Evolutionary conservation across 2,113 vertebrate genomes (phyloP), one percentile per base, ranked within the genome.

Genomic region (Prunella himalayana): DNA sequence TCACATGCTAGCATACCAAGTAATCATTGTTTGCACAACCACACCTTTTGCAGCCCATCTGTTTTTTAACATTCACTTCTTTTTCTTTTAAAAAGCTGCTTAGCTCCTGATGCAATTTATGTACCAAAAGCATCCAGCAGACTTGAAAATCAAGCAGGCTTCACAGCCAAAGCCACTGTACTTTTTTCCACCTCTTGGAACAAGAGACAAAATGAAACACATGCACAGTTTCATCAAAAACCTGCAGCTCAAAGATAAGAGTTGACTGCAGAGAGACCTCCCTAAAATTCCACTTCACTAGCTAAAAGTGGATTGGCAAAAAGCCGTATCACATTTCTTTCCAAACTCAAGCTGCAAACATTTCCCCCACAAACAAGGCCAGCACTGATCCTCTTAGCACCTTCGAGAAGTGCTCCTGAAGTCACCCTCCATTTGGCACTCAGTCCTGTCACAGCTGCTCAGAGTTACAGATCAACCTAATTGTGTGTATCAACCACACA

Each of bases 271-370:
- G 44, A 87, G 66, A 82, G 54, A 53, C 71, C 44, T 93, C 63
- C 75, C 78, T 86, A 77, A 71, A 96, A 88, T 82, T 90, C 59
- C 82, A 90, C 61, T 95, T 80, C 42, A 69, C 59, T 80, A 82
- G 61, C 59, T 64, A 60, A 27, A 72, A 93, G 41, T 33, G 24
- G 69, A 61, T 25, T 88, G 81, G 90, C 82, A 85, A 69, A 47
- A 86, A 77, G n/a, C 59, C 1, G 0, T 70, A 88, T 37, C 64
- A 77, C 28, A 31, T 63, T 69, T 86, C 80, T 88, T 65, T 63
- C 70, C 49, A 65, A 61, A 44, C 35, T 44, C 4, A 4, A 95
- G 53, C 61, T 87, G 63, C 47, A 84, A 93, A 83, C 3, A 2
- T 68, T 75, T 71, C 25, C 39, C 47, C 70, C 21, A 20, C 49